Base-by-base conservation (phyloP, 2,113 vertebrate genomes). In the Xiphophorus maculatus region DNA sequence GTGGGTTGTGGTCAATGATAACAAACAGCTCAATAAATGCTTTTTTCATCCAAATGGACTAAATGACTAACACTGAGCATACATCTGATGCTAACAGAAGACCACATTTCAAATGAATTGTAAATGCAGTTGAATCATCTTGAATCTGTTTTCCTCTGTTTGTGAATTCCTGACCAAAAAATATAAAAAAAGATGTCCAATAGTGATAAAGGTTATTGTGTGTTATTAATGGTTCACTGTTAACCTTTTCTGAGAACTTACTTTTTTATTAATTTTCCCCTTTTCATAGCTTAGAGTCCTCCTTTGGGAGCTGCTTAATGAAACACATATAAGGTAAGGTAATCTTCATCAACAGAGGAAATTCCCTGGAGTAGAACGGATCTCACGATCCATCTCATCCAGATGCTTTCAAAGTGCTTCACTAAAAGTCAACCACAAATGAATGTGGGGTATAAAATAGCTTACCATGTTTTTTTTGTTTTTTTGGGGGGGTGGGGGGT, bases 361-460 rank as follows among this genome's bases (percentile, higher is more conserved):
- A 75, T 76, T 69, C 77, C 72, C 76, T 12, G 11, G 40, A 76
- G 76, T 51, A 76, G 83, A 82, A 35, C 67, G 60, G 22, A 25
- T 74, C 70, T 70, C 73, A 68, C 75, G 63, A 80, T 78, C 78
- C 67, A 74, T 90, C 70, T 63, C 25, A 69, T 54, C 33, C 79
- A 6, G 12, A 44, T 51, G 37, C 81, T 81, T 82, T 77, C 69
- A 75, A 72, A 82, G 77, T 54, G 66, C 81, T 70, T 81, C 79
- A 66, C 76, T 89, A 73, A 70, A 83, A 84, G 84, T 89, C 65
- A 25, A 81, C 73, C 2, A 48, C 79, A 85, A 87, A 88, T 78
- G 63, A 90, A 88, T 73, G 81, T 71, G 79, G 40, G 25, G 77
- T 78, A 79, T 76, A 84, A 87, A 86, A 90, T 89, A 90, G 83